Base-by-base conservation (phyloP, 1,140 invertebrate species). In the Nixonia krombeini region DNA sequence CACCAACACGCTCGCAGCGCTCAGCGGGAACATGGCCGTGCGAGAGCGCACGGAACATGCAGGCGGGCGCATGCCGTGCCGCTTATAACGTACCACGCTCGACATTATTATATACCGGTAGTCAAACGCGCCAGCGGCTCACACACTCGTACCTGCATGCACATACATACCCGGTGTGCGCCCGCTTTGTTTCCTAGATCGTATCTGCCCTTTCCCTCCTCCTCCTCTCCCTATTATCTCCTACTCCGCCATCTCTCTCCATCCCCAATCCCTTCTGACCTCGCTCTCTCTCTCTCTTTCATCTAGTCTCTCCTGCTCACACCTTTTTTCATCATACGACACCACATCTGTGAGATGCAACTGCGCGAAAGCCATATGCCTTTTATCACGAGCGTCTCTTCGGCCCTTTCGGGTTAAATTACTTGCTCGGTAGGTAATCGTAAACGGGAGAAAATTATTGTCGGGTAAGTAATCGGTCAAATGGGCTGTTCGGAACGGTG, bases 141-240 rank as follows among this genome's bases (percentile, higher is more conserved):
- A 21, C 35, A 16, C 25, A 23, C n/a, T n/a, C n/a, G n/a, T n/a
- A n/a, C n/a, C n/a, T n/a, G n/a, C n/a, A n/a, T n/a, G n/a, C 23
- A 59, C 18, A 47, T 50, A 28, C 41, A 52, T 76, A 79, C 73
- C 76, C 69, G 79, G 72, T 73, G n/a, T n/a, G n/a, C n/a, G 70
- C 65, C 38, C 70, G 67, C 63, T 73, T 76, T 76, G 72, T 76
- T 74, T 79, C 68, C 65, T 44, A 72, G 80, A 82, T 82, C 76
- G 69, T 80, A 80, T 80, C 78, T 37, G 10, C 26, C 26, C 40
- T 31, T 59, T 40, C 59, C 59, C 42, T 23, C 58, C 40, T 29
- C 17, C 40, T 23, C 42, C n/a, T 41, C 33, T 56, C 41, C 41
- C 21, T 59, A 15, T 49, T 46, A 13, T 55, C 53, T 70, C 37